phyloP scores from a whole-genome alignment of 2,113 vertebrate species.

The Cynopterus brachyotis region DNA sequence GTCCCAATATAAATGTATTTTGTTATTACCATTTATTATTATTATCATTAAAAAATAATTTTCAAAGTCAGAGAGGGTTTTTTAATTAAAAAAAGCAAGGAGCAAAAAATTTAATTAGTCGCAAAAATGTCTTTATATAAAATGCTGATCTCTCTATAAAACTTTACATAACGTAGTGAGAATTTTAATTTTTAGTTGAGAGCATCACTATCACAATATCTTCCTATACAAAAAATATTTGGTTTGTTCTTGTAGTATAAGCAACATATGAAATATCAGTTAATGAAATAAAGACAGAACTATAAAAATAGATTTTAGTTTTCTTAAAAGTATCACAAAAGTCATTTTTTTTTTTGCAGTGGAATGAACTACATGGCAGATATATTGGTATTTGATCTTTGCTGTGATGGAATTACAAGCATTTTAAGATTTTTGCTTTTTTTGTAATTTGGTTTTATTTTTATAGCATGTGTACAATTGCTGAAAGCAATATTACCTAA shows the following conservation, averaged over 20 bases:
- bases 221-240: constrained; percentile 53
- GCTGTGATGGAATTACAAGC: not conserved
- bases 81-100: constrained; percentile 55
- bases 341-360: not conserved
- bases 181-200: constrained; percentile 15
- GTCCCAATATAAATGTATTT: not conserved
- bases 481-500: not conserved
- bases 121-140: constrained; percentile 69
- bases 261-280: not conserved
- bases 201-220: not conserved
- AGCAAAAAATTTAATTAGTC: constrained; percentile 64
- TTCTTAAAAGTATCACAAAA: not conserved
- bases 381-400: not conserved
- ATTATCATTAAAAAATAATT: not conserved
- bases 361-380: not conserved
- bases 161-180: constrained; percentile 38
- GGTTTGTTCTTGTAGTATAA: constrained; percentile 9
- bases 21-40: not conserved
- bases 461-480: not conserved
- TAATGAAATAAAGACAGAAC: not conserved
- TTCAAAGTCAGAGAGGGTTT: not conserved
- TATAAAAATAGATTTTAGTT: not conserved
- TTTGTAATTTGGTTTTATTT: not conserved
- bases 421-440: not conserved
- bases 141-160: constrained; percentile 48